Conservation (phyloP, 2,888 invertebrate genomes). For the Notodromas monacha region DNA sequence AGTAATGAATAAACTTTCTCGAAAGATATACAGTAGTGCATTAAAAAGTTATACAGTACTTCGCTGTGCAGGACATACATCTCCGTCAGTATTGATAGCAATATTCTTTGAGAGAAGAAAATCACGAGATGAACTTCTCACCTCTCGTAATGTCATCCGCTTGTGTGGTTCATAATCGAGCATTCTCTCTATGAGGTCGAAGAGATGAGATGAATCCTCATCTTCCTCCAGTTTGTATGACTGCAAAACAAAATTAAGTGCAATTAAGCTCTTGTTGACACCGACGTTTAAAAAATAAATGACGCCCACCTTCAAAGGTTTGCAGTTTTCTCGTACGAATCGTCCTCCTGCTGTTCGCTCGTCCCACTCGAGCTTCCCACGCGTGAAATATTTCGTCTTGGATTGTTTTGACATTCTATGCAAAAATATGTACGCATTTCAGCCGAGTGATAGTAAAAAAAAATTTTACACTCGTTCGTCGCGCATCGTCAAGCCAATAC, state of each 20-base stretch:
- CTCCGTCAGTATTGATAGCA: conserved; percentile 2
- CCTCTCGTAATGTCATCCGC: conserved; percentile 54
- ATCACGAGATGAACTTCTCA: conserved; percentile 10
- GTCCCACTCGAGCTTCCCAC: conserved; percentile 91
- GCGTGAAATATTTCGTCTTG: conserved; percentile 90
- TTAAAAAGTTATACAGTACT: no score
- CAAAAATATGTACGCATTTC: no score
- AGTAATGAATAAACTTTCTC: no score
- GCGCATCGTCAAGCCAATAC: no score
- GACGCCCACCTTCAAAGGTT: conserved; percentile 49
- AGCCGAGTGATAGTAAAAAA: no score
- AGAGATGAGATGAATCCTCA: conserved; percentile 64
- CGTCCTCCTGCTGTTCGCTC: conserved; percentile 80
- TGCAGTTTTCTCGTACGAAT: conserved; percentile 91
- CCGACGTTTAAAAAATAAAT: no score
- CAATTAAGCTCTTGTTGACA: no score
- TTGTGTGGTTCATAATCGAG: conserved; percentile 80
- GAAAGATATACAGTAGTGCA: no score
- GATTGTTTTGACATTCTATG: conserved; percentile 61
- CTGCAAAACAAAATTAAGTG: conserved; percentile 25
- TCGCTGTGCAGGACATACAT: no score
- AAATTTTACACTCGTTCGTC: no score
- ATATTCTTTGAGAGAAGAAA: background rate
- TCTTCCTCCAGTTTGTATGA: conserved; percentile 59
- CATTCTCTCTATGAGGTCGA: conserved; percentile 80